Evolutionary conservation across 2,888 invertebrate species (phyloP).

Genomic region (Megamerina dolium): DNA sequence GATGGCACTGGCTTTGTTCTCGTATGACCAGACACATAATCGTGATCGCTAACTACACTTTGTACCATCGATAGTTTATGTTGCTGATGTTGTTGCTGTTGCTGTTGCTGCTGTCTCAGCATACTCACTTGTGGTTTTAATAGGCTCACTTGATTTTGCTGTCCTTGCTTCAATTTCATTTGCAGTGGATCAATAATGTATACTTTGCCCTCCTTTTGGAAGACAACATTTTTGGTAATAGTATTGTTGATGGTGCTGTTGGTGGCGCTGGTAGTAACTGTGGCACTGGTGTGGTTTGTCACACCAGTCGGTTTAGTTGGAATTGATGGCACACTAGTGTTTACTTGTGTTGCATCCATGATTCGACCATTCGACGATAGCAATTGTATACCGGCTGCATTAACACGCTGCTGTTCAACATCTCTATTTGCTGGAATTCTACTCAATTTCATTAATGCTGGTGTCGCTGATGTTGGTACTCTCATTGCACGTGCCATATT

Average conservation of each 20-base stretch:
- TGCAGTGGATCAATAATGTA: constrained; percentile 46
- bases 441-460: no score
- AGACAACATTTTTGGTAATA: constrained; percentile 33
- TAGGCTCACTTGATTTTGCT: constrained; percentile 41
- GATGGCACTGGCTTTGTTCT: background rate
- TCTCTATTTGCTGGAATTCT: no score
- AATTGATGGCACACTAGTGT: background rate
- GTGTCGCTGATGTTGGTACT: no score
- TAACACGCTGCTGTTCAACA: no score
- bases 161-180: constrained; percentile 40
- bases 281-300: background rate
- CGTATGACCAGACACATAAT: constrained; percentile 32
- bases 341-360: no score
- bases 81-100: constrained; percentile 3
- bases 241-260: background rate
- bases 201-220: constrained; percentile 45
- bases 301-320: background rate
- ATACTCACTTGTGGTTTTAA: constrained; percentile 46
- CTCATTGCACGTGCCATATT: constrained; percentile 7
- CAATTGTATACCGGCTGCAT: no score
- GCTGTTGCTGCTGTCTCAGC: constrained; percentile 29
- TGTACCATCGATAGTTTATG: constrained; percentile 16
- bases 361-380: no score
- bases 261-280: constrained; percentile 1
- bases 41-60: constrained; percentile 34